Conservation (phyloP, 2,797 vertebrate genomes). For the Tenualosa thibaudeaui region DNA sequence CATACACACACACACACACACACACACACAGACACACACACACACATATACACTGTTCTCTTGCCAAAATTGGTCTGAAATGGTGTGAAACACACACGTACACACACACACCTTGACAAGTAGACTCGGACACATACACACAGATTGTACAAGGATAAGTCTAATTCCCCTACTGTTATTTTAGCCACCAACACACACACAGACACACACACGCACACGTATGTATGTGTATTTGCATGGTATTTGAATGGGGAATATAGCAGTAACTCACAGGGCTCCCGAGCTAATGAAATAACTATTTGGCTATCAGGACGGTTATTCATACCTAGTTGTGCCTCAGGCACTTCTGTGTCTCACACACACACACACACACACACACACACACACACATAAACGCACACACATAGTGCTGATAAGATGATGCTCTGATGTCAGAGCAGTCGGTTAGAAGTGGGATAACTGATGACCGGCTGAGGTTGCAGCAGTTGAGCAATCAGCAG, state of each 20-base stretch:
- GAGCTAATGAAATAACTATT: background rate
- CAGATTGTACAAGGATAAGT: background rate
- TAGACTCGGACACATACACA: constrained; percentile 26
- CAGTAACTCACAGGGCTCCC: background rate
- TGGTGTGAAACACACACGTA: background rate
- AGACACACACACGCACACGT: background rate
- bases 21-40: constrained; percentile 2
- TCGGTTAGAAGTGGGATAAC: background rate
- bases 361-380: background rate
- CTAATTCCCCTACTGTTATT: background rate
- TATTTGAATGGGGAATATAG: background rate
- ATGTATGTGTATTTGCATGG: background rate
- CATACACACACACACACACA: background rate
- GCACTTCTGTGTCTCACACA: background rate
- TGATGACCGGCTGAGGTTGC: background rate
- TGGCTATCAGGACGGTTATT: background rate
- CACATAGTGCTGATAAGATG: background rate
- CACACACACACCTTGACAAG: constrained; percentile 27
- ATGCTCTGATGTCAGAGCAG: background rate
- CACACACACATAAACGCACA: background rate
- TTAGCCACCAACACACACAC: background rate
- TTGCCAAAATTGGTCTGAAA: background rate
- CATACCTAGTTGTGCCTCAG: background rate
- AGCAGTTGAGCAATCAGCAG: background rate
- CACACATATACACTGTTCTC: background rate